Evolutionary conservation across 2,888 invertebrate genomes (phyloP), one percentile per base, ranked within the genome.

Genomic region (Ceramica pisi): DNA sequence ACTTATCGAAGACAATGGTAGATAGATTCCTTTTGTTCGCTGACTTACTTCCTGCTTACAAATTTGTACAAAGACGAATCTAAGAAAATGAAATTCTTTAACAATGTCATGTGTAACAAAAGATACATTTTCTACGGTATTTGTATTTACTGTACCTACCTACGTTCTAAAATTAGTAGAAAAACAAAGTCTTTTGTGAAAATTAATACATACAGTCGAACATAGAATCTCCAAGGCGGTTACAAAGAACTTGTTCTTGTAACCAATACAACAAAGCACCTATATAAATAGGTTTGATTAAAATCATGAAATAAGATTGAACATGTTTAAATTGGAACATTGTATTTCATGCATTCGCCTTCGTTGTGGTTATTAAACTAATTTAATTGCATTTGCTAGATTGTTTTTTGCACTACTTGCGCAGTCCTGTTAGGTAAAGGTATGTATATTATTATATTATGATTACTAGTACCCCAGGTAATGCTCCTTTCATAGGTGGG

Each of bases 1-100:
- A 66, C 16, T 53, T 70, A 68, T 66, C 65, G 72, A 65, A 76
- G 66, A 83, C 76, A 83, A 80, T 76, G 59, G 48, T 44, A 14
- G 53, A 53, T 61, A 75, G 50, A 67, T 72, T 66, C 50, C 46
- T 80, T 80, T 81, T 80, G 76, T 81, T 75, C 44, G 6, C 46
- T 61, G 23, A 23, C 50, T 46, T 12, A 73, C 53, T 79, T 82
- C 69, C 69, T 79, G 50, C 35, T 59, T 57, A 65, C 38, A 67
- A n/a, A n/a, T 57, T 23, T 66, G 23, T 57, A 75, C 46, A 68
- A 41, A 66, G 51, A 62, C 26, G 23, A 19, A 38, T 26, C 12
- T 55, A 60, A 50, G 57, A 65, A 75, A 66, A 74, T 35, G 8
- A 65, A 64, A 68, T 53, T 65, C 46, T 53, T 16, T 35, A 57